A percentile compares a stretch with the other conserved stretches of the same genome.
Conservation (phyloP, 2,888 invertebrate species). For the Neoitamus cyanurus region DNA sequence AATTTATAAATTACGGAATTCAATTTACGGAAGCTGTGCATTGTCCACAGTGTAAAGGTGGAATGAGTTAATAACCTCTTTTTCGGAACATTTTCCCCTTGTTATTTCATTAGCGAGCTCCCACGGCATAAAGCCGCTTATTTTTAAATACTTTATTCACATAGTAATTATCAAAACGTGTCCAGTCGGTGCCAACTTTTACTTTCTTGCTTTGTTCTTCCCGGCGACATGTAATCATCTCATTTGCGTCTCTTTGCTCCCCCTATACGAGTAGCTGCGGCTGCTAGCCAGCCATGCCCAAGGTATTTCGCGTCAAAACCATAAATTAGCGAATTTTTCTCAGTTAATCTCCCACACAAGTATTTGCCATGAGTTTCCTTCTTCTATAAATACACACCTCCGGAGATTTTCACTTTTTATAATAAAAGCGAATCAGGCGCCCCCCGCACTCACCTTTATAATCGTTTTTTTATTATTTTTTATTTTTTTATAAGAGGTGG, state of each 20-base stretch:
- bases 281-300: neutral
- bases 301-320: conserved; percentile 15
- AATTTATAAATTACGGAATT: too few relatives aligned
- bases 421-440: neutral
- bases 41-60: too few relatives aligned
- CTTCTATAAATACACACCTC: neutral
- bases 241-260: neutral
- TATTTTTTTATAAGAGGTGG: neutral
- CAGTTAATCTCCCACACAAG: conserved; percentile 13
- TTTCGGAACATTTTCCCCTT: too few relatives aligned
- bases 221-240: neutral
- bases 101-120: neutral
- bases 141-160: conserved; percentile 1
- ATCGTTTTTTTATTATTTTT: neutral
- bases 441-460: neutral
- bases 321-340: conserved; percentile 31
- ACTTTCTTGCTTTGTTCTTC: conserved; percentile 9
- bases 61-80: neutral
- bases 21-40: too few relatives aligned
- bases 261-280: neutral
- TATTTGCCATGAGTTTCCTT: conserved; percentile 3
- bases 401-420: conserved; percentile 22
- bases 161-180: conserved; percentile 25
- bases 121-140: neutral
- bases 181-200: conserved; percentile 9